A percentile compares a stretch with the other conserved stretches of the same genome.
phyloP scores from a whole-genome alignment of 23 tunicate species.

The Clavelina lepadiformis region DNA sequence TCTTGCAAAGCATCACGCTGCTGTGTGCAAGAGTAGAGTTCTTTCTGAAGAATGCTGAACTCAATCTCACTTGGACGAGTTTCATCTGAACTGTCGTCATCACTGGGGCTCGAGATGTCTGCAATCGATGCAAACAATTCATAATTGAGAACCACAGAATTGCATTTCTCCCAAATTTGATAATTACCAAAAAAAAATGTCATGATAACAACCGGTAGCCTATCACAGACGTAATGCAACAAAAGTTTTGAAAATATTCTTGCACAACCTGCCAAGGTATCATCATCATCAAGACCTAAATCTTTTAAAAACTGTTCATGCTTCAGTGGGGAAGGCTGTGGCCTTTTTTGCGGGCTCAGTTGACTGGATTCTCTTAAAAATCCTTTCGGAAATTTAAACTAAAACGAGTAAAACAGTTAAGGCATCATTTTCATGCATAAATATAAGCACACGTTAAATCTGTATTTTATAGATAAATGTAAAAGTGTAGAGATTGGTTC shows the following conservation, averaged over 20 bases:
- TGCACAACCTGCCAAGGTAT: conserved; percentile 1
- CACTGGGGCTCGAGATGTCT: conserved; percentile 48
- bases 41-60: conserved; percentile 35
- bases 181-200: neutral
- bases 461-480: no score
- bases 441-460: no score
- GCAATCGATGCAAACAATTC: neutral
- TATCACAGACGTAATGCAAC: neutral
- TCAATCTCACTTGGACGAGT: conserved; percentile 51
- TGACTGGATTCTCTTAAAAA: neutral
- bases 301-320: conserved; percentile 61
- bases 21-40: conserved; percentile 16
- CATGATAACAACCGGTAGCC: neutral
- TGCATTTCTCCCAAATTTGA: no score
- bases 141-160: neutral
- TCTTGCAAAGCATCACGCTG: conserved; percentile 20
- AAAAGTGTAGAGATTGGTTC: no score
- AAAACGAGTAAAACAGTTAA: neutral
- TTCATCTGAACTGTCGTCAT: conserved; percentile 9
- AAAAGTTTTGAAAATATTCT: neutral
- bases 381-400: conserved; percentile 17
- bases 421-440: no score
- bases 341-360: conserved; percentile 3
- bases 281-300: conserved; percentile 61
- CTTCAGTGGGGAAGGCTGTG: conserved; percentile 81